Percentiles rank a stretch among this genome's conserved stretches.
Evolutionary conservation across 2,888 invertebrate genomes (phyloP).

Genomic region (Pammene fasciana): DNA sequence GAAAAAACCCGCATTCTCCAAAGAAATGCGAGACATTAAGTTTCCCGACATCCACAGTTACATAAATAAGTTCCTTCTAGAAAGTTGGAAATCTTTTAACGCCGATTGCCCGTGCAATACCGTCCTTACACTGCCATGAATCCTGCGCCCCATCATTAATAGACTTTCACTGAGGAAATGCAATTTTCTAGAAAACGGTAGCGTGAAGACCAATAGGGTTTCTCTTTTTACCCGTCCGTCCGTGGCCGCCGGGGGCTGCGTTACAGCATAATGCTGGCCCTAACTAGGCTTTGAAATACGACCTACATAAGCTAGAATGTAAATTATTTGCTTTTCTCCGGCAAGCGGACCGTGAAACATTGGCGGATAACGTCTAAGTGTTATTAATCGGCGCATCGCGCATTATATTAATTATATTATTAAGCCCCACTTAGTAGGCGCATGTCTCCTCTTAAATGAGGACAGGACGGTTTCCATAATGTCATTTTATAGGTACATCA

Average conservation of each 20-base stretch:
- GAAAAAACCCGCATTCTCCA: conserved; percentile 55
- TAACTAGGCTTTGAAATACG: conserved; percentile 65
- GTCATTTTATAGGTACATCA: too few species aligned
- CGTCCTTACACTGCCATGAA: conserved; percentile 66
- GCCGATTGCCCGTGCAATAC: conserved; percentile 63
- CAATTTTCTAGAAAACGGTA: conserved; percentile 83
- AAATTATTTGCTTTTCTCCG: conserved; percentile 59
- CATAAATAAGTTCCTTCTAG: conserved; percentile 60
- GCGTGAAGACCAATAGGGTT: conserved; percentile 71
- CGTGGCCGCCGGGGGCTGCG: conserved; percentile 67
- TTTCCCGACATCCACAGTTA: conserved; percentile 52
- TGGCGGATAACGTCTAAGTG: conserved; percentile 1
- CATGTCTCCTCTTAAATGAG: not conserved
- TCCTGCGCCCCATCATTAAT: conserved; percentile 75
- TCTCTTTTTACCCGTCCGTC: conserved; percentile 76
- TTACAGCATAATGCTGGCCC: conserved; percentile 70
- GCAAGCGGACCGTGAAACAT: conserved; percentile 32
- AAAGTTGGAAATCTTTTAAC: conserved; percentile 54
- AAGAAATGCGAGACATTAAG: conserved; percentile 54
- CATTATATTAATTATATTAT: not conserved
- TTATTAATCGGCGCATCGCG: conserved; percentile 19
- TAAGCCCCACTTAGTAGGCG: not conserved
- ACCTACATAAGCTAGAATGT: conserved; percentile 64
- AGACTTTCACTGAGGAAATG: conserved; percentile 80
- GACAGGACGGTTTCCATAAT: too few species aligned